Percentiles rank a stretch among this genome's conserved stretches.
Evolutionary conservation across 2,888 invertebrate species (phyloP).

Genomic region (Gisinianus flammeolus): DNA sequence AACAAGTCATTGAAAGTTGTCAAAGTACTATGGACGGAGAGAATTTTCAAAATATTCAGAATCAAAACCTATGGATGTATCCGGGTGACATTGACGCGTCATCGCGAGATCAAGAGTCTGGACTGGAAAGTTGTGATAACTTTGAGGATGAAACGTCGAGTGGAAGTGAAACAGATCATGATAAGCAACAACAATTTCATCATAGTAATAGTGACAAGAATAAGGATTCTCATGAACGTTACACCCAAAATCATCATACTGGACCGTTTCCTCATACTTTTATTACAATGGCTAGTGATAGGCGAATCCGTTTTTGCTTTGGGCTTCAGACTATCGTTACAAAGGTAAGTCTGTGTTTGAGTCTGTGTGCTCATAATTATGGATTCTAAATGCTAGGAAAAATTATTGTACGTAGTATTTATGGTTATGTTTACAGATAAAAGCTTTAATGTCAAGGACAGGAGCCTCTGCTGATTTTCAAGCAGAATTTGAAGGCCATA

Average conservation of each 20-base stretch:
- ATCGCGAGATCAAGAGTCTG: not conserved
- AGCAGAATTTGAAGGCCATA: conserved; percentile 26
- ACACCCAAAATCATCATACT: conserved; percentile 11
- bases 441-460: conserved; percentile 18
- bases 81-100: not conserved
- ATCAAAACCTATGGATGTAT: not conserved
- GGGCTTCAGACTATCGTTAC: conserved; percentile 32
- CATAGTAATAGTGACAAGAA: not conserved
- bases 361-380: not conserved
- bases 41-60: not conserved
- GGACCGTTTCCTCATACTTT: conserved; percentile 34
- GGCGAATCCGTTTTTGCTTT: conserved; percentile 27
- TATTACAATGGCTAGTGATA: conserved; percentile 14
- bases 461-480: conserved; percentile 16
- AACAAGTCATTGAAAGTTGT: conserved; percentile 32
- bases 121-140: not conserved
- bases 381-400: not conserved
- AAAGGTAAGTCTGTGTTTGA: conserved; percentile 23
- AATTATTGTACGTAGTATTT: not conserved
- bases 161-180: not conserved
- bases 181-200: not conserved
- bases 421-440: not conserved
- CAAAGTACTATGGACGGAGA: not conserved
- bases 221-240: not conserved
- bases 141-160: not conserved